Base-by-base conservation (phyloP, 2,797 vertebrate genomes). In the Parambassis ranga region DNA sequence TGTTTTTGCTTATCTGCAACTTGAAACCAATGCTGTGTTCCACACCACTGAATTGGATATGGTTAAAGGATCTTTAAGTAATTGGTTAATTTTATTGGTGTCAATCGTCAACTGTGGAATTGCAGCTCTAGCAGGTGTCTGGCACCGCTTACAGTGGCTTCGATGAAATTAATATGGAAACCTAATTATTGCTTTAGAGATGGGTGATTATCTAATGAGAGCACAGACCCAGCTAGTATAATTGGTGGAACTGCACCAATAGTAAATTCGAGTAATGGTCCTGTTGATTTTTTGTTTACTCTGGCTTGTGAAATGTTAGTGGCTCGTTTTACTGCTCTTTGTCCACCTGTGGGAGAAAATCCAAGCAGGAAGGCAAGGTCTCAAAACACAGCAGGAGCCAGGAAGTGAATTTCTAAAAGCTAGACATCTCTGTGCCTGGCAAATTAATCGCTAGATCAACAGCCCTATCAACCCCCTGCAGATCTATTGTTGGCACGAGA, bases 361-460 rank as follows among this genome's bases (percentile, higher is more conserved):
- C 19, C 4, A 32, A 36, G 28, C 23, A 67, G 15, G 20, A 32
- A 35, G 13, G 6, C n/a, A 35, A 47, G 35, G 14, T 55, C 59
- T 47, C 2, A 64, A 68, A 57, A 24, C 41, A 46, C 14, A 32
- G 20, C 6, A n/a, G n/a, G 7, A 23, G 39, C 6, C 36, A 55
- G 27, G 60, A 46, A 36, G 37, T 39, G 22, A 18, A 4, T 68
- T 65, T 41, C 35, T 19, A 11, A 37, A 70, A 62, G 50, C 28
- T 32, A 23, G n/a, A 64, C 50, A 56, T 68, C 37, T 50, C 43
- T 41, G n/a, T 39, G 41, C 24, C 24, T 53, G 19, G 31, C 30
- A 62, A 76, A 78, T 78, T 32, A 59, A 76, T 78, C 35, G 65
- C 4, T 70, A 39, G 20, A 65, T 76, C 57, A 79, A 79, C 65